These are phyloP conservation scores for Sipunculus nudus DNA, from an alignment of 2,888 invertebrate genomes.

Conservation along the genomic window DNA sequence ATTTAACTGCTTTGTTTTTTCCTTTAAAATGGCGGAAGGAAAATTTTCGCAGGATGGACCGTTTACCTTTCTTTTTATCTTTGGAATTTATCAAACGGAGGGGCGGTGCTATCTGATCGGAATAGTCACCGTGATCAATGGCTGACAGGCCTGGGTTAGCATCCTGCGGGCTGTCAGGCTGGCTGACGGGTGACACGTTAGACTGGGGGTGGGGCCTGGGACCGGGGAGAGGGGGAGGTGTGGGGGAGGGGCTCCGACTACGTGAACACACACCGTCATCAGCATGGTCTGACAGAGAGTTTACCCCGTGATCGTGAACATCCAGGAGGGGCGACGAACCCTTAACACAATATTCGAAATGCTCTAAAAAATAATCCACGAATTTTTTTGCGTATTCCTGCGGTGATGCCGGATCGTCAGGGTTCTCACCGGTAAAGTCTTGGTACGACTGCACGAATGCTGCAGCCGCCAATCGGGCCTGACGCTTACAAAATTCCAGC, in stretches of 20 bases:
- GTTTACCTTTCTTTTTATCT: constrained; percentile 70
- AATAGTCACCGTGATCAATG: no score
- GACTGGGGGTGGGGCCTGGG: constrained; percentile 11
- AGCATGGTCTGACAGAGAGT: constrained; percentile 7
- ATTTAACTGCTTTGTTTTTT: no score
- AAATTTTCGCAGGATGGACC: constrained; percentile 78
- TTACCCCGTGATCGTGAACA: constrained; percentile 1
- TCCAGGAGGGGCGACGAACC: constrained; percentile 2
- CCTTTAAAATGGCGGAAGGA: constrained; percentile 83
- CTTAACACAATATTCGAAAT: constrained; percentile 77
- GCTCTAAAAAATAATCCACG: constrained; percentile 83
- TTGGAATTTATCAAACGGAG: no score
- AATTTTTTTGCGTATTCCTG: constrained; percentile 84
- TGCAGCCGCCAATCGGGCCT: no score
- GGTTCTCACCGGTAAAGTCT: no score
- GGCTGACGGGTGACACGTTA: no score
- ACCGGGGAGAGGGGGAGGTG: constrained; percentile 6
- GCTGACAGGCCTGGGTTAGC: no score
- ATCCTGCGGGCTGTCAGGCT: no score
- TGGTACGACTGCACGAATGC: no score
- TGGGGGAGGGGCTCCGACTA: neutral
- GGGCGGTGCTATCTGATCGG: no score
- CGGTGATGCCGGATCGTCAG: no score
- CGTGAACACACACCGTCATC: neutral
- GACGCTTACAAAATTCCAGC: no score